Evolutionary conservation across 2,113 vertebrate species (phyloP).

Genomic region (Puntigrus tetrazona): DNA sequence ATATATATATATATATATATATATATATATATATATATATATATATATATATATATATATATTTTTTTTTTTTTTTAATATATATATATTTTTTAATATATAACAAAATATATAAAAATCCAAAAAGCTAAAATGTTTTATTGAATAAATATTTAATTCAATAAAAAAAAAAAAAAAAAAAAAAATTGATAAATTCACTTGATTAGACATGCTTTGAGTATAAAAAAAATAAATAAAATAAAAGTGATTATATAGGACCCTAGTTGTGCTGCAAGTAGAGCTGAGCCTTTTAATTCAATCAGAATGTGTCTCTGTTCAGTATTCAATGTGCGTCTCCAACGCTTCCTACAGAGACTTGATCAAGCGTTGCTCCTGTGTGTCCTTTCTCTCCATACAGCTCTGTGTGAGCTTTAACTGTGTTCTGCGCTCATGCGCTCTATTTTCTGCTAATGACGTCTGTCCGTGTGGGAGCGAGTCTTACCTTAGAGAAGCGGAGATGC

Average conservation of each 20-base stretch:
- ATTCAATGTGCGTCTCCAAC: background rate
- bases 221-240: background rate
- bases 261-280: background rate
- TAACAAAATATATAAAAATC: no score
- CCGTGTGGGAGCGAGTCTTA: conserved; percentile 12
- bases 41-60: no score
- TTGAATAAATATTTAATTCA: no score
- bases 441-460: background rate
- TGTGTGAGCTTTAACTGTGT: background rate
- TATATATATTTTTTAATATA: no score
- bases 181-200: background rate
- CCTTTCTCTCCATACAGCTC: background rate
- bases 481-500: background rate
- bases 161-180: no score
- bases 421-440: background rate
- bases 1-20: no score
- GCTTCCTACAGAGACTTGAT: background rate
- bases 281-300: background rate
- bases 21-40: no score
- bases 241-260: background rate
- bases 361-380: background rate
- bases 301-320: no score
- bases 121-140: no score
- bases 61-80: no score
- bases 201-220: background rate